These are phyloP conservation scores for Struthio camelus DNA, from an alignment of 2,113 vertebrate species.

Conservation along the genomic window DNA sequence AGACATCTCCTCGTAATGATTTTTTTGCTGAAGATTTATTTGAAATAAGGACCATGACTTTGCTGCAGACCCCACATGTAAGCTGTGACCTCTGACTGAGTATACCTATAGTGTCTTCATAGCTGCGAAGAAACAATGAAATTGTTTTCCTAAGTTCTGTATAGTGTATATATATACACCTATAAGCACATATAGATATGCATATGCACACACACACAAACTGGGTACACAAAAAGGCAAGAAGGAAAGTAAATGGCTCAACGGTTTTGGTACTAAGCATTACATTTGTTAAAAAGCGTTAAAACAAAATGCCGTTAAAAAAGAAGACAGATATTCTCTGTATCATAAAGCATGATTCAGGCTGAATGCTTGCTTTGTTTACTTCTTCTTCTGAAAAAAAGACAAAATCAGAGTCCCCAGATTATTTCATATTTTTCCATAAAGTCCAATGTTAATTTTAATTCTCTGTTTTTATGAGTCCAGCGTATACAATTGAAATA, in stretches of 20 bases:
- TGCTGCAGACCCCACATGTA: neutral
- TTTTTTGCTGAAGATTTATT: neutral
- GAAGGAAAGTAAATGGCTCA: neutral
- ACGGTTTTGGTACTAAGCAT: neutral
- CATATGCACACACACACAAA: neutral
- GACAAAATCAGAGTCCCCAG: neutral
- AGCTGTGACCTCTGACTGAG: neutral
- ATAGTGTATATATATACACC: neutral
- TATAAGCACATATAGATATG: neutral
- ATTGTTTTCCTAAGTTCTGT: neutral
- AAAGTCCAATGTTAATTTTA: neutral
- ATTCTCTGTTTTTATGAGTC: neutral
- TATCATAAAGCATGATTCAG: neutral
- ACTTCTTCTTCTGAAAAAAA: neutral
- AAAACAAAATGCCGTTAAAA: neutral
- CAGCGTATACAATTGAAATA: neutral
- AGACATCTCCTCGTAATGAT: neutral
- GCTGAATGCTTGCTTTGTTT: neutral
- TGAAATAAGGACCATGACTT: neutral
- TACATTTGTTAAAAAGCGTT: neutral
- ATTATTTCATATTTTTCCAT: neutral
- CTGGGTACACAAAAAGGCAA: neutral
- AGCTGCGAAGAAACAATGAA: neutral
- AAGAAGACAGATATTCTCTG: neutral
- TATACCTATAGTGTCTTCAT: neutral